phyloP scores from a whole-genome alignment of 2,797 vertebrate species.

The Rhincodon typus region DNA sequence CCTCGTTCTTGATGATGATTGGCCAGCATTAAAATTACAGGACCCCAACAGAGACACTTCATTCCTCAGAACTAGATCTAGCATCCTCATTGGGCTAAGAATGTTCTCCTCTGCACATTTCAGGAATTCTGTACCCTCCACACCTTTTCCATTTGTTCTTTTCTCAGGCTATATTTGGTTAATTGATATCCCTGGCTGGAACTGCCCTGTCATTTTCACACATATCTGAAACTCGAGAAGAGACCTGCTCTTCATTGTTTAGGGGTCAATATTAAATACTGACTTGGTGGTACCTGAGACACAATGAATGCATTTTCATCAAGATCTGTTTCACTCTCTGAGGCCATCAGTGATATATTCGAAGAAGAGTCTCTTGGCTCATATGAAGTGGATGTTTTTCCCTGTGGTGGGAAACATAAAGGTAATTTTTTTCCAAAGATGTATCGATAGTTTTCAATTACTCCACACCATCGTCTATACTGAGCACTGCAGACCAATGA shows the following conservation, averaged over 20 bases:
- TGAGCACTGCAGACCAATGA: neutral
- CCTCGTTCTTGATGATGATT: neutral
- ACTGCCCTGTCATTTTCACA: neutral
- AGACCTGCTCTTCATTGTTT: neutral
- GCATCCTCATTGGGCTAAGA: neutral
- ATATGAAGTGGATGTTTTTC: fast-evolving
- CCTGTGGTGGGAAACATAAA: neutral
- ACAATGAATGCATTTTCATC: neutral
- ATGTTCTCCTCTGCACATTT: neutral
- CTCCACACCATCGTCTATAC: neutral
- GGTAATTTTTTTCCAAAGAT: neutral
- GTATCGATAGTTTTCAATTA: neutral
- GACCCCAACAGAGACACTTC: too few species aligned
- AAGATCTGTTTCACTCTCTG: neutral
- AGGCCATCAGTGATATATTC: neutral
- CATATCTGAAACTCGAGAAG: neutral
- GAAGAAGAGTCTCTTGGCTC: neutral
- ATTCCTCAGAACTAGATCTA: neutral
- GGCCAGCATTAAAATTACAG: neutral
- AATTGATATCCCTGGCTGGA: neutral
- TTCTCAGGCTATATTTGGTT: neutral
- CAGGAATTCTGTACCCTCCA: neutral
- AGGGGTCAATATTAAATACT: neutral
- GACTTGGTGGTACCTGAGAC: neutral
- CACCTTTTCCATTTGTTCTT: neutral